Conservation (phyloP, 2,113 vertebrate genomes). For the Dipodomys stephensi region DNA sequence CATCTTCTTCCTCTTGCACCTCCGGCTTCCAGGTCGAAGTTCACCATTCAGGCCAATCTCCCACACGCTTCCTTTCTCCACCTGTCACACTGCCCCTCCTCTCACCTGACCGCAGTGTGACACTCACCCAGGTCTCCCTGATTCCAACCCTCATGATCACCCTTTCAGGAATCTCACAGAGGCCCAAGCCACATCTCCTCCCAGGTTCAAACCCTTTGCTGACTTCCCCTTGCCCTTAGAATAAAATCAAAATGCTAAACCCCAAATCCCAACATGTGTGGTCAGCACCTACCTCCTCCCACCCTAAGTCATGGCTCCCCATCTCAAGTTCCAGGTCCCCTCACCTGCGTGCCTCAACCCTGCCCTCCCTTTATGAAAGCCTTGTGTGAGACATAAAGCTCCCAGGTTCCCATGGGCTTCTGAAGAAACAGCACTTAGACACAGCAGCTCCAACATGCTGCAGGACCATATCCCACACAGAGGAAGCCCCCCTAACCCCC, state of each 20-base stretch:
- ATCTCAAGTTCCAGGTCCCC: background rate
- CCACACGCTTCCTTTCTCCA: accelerated
- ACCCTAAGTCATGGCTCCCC: too few relatives aligned
- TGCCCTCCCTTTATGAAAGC: background rate
- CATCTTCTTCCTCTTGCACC: too few relatives aligned
- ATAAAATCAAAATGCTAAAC: background rate
- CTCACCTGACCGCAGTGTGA: accelerated
- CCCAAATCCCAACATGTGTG: too few relatives aligned
- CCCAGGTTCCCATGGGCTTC: background rate
- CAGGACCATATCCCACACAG: background rate
- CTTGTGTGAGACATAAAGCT: background rate
- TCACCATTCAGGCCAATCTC: too few relatives aligned
- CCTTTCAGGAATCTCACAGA: background rate
- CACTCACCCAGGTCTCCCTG: too few relatives aligned
- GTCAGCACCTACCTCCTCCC: too few relatives aligned
- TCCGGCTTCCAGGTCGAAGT: background rate
- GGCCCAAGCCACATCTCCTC: too few relatives aligned
- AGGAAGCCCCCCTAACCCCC: too few relatives aligned
- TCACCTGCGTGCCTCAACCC: too few relatives aligned
- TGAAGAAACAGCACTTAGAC: background rate
- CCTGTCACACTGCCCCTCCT: background rate
- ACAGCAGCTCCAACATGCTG: background rate
- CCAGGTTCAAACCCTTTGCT: background rate
- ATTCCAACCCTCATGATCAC: too few relatives aligned
- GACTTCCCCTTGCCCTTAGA: background rate